phyloP scores from a whole-genome alignment of 2,888 invertebrate genomes.

The Salpingus planirostris region DNA sequence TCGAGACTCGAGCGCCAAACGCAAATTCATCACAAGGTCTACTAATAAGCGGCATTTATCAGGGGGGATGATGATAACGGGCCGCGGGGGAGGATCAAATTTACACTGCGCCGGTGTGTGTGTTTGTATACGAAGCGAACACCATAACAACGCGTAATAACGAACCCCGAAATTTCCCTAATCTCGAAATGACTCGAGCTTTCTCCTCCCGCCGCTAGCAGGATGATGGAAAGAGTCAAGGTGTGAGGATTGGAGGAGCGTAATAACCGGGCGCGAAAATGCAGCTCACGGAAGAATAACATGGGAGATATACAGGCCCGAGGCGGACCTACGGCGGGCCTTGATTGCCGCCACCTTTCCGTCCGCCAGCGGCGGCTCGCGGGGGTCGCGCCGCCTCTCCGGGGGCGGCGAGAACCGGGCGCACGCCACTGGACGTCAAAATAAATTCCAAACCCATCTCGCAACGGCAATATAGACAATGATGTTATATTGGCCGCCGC shows the following conservation, averaged over 20 bases:
- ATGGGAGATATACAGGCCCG: slow-evolving; percentile 4
- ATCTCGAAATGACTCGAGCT: no score
- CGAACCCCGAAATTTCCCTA: no score
- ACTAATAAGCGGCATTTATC: slow-evolving; percentile 38
- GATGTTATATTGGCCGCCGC: slow-evolving; percentile 34
- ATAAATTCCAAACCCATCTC: slow-evolving; percentile 32
- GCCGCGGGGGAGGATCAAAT: no score
- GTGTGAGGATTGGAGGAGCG: no score
- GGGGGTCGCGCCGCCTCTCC: no score
- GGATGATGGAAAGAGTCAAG: no score
- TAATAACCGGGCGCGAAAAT: no score
- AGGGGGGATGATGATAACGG: slow-evolving; percentile 13
- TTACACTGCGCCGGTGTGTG: no score
- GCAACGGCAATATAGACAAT: slow-evolving; percentile 33
- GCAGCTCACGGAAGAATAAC: slow-evolving; percentile 8
- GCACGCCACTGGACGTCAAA: slow-evolving; percentile 21
- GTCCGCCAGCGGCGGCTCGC: no score
- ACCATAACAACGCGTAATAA: no score
- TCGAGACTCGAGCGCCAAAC: slow-evolving; percentile 20
- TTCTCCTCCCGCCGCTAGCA: no score
- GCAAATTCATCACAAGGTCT: slow-evolving; percentile 37
- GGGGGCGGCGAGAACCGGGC: slow-evolving; percentile 1
- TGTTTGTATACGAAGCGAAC: no score
- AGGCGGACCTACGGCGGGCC: slow-evolving; percentile 8
- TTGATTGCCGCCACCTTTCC: slow-evolving; percentile 13